A percentile compares a stretch with the other conserved stretches of the same genome.
Evolutionary conservation across 1,140 invertebrate species (phyloP).

Genomic region (Condylostylus longicornis): DNA sequence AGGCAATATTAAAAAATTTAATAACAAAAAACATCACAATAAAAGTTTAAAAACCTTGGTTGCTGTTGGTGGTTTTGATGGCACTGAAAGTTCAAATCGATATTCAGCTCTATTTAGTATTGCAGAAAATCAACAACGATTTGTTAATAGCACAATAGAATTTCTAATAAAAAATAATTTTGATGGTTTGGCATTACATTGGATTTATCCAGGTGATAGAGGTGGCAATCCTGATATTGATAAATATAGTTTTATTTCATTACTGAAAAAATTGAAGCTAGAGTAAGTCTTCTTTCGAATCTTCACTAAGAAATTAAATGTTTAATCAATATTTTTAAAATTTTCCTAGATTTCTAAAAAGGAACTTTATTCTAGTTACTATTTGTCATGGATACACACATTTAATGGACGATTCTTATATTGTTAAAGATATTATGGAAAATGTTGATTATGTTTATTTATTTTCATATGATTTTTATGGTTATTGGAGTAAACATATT

Average conservation of each 20-base stretch:
- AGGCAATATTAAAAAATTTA: constrained; percentile 39
- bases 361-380: constrained; percentile 42
- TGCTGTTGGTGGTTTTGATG: constrained; percentile 60
- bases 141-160: constrained; percentile 41
- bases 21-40: constrained; percentile 44
- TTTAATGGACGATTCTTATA: too few species aligned
- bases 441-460: too few species aligned
- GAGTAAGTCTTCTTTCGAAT: constrained; percentile 20
- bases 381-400: too few species aligned
- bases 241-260: constrained; percentile 34
- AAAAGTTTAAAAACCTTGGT: constrained; percentile 49
- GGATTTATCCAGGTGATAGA: constrained; percentile 59
- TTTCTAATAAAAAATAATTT: constrained; percentile 51
- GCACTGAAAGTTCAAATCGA: constrained; percentile 54
- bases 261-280: constrained; percentile 41
- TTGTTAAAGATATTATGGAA: too few species aligned
- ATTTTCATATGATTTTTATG: too few species aligned
- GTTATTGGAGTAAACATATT: too few species aligned
- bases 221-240: constrained; percentile 30
- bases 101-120: constrained; percentile 44
- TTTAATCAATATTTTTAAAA: neutral
- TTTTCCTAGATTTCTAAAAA: neutral
- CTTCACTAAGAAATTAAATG: neutral
- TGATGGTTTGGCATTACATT: constrained; percentile 67
- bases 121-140: constrained; percentile 35